Conservation (phyloP, 2,888 invertebrate species). For the Drosophila atripex region DNA sequence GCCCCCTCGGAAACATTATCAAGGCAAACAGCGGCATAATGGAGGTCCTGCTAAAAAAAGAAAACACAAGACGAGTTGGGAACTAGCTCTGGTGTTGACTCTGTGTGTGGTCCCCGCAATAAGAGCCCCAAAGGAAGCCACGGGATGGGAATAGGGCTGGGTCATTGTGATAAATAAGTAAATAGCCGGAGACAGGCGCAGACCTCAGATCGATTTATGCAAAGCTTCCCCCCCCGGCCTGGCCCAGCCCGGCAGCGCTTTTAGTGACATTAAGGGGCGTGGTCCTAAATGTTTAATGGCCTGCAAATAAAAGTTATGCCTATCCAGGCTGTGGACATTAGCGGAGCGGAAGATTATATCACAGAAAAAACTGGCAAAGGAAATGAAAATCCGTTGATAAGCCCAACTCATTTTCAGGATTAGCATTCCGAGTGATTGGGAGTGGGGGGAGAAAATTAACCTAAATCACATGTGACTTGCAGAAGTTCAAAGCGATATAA, state of each 20-base stretch:
- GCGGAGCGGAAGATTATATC: conserved; percentile 42
- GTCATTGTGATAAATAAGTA: conserved; percentile 73
- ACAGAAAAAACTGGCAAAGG: conserved; percentile 25
- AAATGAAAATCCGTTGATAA: conserved; percentile 41
- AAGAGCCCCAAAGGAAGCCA: conserved; percentile 48
- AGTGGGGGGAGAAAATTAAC: conserved; percentile 13
- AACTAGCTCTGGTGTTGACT: conserved; percentile 61
- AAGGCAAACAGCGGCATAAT: conserved; percentile 76
- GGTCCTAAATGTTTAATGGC: conserved; percentile 63
- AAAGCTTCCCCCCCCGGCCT: conserved; percentile 13
- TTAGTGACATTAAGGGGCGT: conserved; percentile 66
- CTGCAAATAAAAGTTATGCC: conserved; percentile 55
- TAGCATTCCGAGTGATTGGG: conserved; percentile 1
- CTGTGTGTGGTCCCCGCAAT: conserved; percentile 60
- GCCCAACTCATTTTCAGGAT: conserved; percentile 30
- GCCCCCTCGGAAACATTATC: conserved; percentile 61
- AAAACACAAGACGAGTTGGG: conserved; percentile 38
- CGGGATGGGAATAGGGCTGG: conserved; percentile 58
- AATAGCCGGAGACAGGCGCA: conserved; percentile 52
- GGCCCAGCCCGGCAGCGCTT: conserved; percentile 36
- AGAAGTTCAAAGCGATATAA: neutral
- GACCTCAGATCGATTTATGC: conserved; percentile 54
- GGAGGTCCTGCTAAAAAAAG: conserved; percentile 50
- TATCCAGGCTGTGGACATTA: conserved; percentile 35
- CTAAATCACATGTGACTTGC: conserved; percentile 36